Percentiles rank a stretch among this genome's conserved stretches.
Evolutionary conservation across 2,888 invertebrate species (phyloP).

Genomic region (Anorthoa munda): DNA sequence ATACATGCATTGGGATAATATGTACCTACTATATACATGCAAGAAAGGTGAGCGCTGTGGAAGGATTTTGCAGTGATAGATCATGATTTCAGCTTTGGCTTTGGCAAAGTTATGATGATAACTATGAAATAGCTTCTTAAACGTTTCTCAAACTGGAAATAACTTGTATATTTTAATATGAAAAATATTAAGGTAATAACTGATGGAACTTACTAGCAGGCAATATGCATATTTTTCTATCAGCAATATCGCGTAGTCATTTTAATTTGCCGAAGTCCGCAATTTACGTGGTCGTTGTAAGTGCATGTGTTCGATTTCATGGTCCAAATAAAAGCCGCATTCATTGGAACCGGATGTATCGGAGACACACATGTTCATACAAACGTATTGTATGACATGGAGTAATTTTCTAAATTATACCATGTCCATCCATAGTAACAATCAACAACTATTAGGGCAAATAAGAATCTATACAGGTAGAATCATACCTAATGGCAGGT

Average conservation of each 20-base stretch:
- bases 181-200: too few species aligned
- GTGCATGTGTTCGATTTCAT: conserved; percentile 71
- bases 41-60: too few species aligned
- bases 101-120: too few species aligned
- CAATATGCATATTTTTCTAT: not conserved
- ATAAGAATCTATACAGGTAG: not conserved
- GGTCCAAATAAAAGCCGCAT: conserved; percentile 71
- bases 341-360: conserved; percentile 71
- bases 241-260: not conserved
- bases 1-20: too few species aligned
- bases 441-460: not conserved
- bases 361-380: conserved; percentile 52
- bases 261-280: conserved; percentile 31
- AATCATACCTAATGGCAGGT: too few species aligned
- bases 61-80: too few species aligned
- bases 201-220: too few species aligned
- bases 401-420: conserved; percentile 14
- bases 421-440: not conserved
- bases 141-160: too few species aligned
- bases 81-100: too few species aligned
- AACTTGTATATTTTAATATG: too few species aligned
- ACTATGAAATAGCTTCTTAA: too few species aligned
- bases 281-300: conserved; percentile 35
- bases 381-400: conserved; percentile 4
- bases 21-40: too few species aligned